Base-by-base conservation (phyloP, 2,888 invertebrate genomes). In the Tineola bisselliella region DNA sequence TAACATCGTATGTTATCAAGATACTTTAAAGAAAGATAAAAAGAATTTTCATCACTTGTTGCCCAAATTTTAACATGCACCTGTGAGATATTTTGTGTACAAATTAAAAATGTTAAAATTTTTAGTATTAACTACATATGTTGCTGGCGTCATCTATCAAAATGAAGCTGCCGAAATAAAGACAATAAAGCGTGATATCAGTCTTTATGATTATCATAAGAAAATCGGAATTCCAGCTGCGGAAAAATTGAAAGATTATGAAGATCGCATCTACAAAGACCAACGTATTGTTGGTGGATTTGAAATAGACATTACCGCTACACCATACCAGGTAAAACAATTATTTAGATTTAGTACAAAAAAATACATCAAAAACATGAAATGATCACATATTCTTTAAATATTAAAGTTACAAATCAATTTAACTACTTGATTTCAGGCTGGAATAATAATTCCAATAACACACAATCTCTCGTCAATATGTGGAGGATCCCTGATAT, bases 391-490 rank as follows among this genome's bases (percentile, higher is more conserved):
- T n/a, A n/a, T n/a, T n/a, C n/a, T n/a, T n/a, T n/a, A n/a, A n/a
- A n/a, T n/a, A n/a, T n/a, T n/a, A 13, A 11, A 15, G 8, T 25
- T 6, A 25, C 6, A 25, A 6, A 25, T 2, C 6, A 25, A 25
- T 25, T 25, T 25, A 4, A 25, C n/a, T n/a, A 25, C 61, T 63
- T 13, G 61, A 61, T 64, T 65, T 3, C 65, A 79, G 79, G 71
- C 67, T 48, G 79, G 79, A 44, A 74, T 79, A 3, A 66, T 79
- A 25, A 76, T 79, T 61, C 63, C 63, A 65, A 61, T 78, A 31
- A 13, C 71, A 1, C 62, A 67, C 54, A 62, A 75, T 62, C 65
- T 75, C 31, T 70, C 66, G 15, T 77, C 79, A 0, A 72, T 77
- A 0, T 79, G 80, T 63, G 79, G 81, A 2, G 76, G 70, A 11